Evolutionary conservation across 1,140 invertebrate species (phyloP), one percentile per base, ranked within the genome.

Genomic region (Trichonephila inaurata): DNA sequence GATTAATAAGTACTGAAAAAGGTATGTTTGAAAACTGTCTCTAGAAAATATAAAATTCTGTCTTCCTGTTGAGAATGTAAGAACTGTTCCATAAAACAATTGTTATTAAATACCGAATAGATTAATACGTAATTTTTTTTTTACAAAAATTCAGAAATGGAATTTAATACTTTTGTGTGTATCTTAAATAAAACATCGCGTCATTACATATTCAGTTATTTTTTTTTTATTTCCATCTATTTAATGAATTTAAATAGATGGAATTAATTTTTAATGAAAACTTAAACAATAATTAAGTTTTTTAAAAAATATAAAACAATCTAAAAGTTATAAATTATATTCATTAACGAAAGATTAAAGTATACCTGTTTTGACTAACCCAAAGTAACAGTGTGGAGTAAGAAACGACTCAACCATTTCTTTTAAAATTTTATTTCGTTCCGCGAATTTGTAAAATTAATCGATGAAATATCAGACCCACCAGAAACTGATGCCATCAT

Each of bases 401-500:
- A 77, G 33, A 77, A 77, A 33, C 14, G 5, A 12, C 33, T 77
- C 14, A 33, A 77, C 4, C 14, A 1, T 40, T 18, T 18, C 18
- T 40, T 77, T 64, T 64, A 64, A 19, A 40, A 40, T 3, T 40
- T 72, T 33, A 16, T 72, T 77, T 77, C 4, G 12, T 28, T 18
- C 28, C 6, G 4, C 18, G 28, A 40, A 18, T 18, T 18, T 77
- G 72, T 33, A 40, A 77, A 33, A 77, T 77, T 77, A 77, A 77
- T 77, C 72, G 72, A 77, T 77, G 72, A 77, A 77, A 77, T 77
- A 77, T 77, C 18, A 33, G 28, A 14, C 28, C 28, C 72, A 28
- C 72, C 72, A 77, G 33, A 77, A 77, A 40, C 72, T 40, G 72
- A 77, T 77, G 72, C 72, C 72, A 77, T 77, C 72, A 77, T 77